A percentile compares a stretch with the other conserved stretches of the same genome.
phyloP scores from a whole-genome alignment of 2,888 invertebrate genomes.

The Eupithecia insigniata region DNA sequence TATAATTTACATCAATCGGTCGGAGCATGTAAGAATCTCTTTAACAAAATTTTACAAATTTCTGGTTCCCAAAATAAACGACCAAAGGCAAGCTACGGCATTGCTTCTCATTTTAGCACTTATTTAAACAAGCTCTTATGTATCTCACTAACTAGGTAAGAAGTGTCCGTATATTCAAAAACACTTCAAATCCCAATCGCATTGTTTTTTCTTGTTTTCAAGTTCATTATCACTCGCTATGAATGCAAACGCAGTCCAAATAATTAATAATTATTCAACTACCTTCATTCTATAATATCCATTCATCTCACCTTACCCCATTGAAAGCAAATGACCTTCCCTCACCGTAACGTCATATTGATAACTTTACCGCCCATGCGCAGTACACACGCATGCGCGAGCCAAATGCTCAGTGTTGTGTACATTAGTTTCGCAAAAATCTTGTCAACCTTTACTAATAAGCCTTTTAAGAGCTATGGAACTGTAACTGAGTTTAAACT shows the following conservation, averaged over 20 bases:
- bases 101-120: too few species aligned
- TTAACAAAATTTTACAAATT: not conserved
- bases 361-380: constrained; percentile 70
- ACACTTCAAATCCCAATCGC: not conserved
- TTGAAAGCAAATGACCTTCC: constrained; percentile 57
- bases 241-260: not conserved
- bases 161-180: not conserved
- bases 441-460: constrained; percentile 70
- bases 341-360: constrained; percentile 64
- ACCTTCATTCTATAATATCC: constrained; percentile 50
- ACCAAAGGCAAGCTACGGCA: too few species aligned
- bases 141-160: too few species aligned
- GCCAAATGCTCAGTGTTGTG: constrained; percentile 56
- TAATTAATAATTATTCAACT: constrained; percentile 32
- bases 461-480: constrained; percentile 59
- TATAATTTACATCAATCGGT: too few species aligned
- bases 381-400: constrained; percentile 59
- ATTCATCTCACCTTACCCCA: constrained; percentile 76
- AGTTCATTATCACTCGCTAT: not conserved
- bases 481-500: constrained; percentile 46
- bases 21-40: too few species aligned
- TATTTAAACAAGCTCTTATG: too few species aligned
- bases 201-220: not conserved
- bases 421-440: constrained; percentile 67
- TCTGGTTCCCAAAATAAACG: not conserved